phyloP scores from a whole-genome alignment of 2,113 vertebrate species.

The Siphamia tubifer region DNA sequence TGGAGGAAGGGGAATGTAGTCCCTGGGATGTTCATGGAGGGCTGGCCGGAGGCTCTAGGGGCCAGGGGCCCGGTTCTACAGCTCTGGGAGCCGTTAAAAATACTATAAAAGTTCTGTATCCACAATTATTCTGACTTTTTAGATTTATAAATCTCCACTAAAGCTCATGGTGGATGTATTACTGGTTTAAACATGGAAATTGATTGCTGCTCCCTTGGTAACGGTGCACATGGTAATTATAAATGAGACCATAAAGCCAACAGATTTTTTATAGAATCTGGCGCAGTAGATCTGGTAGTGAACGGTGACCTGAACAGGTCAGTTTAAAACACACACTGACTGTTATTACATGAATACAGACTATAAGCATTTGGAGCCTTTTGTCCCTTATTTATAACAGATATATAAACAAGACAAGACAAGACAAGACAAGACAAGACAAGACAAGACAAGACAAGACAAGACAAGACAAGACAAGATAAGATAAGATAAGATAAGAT shows the following conservation, averaged over 20 bases:
- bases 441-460: too few relatives aligned
- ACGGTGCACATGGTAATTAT: conserved; percentile 71
- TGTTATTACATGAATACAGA: too few relatives aligned
- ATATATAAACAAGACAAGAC: too few relatives aligned
- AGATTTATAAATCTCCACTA: conserved; percentile 76
- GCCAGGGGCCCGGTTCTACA: conserved; percentile 39
- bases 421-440: too few relatives aligned
- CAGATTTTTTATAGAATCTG: conserved; percentile 62
- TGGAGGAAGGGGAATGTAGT: conserved; percentile 38
- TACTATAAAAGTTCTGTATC: conserved; percentile 72
- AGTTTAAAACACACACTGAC: conserved; percentile 56
- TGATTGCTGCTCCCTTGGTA: conserved; percentile 57
- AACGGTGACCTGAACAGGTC: conserved; percentile 48
- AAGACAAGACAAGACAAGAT: too few relatives aligned
- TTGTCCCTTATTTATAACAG: too few relatives aligned
- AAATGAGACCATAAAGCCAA: conserved; percentile 63
- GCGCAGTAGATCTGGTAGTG: conserved; percentile 54
- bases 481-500: too few relatives aligned
- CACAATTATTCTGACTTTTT: conserved; percentile 75
- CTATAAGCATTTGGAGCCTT: too few relatives aligned
- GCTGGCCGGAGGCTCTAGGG: conserved; percentile 36
- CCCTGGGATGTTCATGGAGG: conserved; percentile 55
- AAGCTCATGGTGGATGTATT: conserved; percentile 70
- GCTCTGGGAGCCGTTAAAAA: conserved; percentile 73
- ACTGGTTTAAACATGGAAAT: conserved; percentile 69